Base-by-base conservation (phyloP, 2,888 invertebrate species). In the Eupithecia subfuscata region DNA sequence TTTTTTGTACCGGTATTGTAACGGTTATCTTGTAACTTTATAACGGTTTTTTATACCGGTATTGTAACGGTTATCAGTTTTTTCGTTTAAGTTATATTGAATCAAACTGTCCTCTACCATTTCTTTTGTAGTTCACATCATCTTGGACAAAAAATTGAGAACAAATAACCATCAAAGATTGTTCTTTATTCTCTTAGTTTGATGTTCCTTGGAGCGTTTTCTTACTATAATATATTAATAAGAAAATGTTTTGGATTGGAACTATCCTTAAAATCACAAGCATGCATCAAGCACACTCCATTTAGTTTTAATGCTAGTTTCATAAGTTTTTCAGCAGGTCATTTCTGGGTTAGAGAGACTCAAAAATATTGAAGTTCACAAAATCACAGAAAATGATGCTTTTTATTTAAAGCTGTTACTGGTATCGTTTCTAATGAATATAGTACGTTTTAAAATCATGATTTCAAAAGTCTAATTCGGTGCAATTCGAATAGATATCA, bases 221-320 rank as follows among this genome's bases (percentile, higher is more conserved):
- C 64, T 18, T 18, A 34, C 1, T 25, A 63, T 0, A 12, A 43
- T 43, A 34, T 11, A 22, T 63, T 71, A 25, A 30, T 43, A 70
- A 18, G 45, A 22, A 67, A 60, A 68, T 45, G 68, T 11, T 37
- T 37, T 22, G 12, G 34, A 70, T 69, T 48, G 22, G 60, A 68
- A 67, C 18, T 45, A 4, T 69, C 11, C 40, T 34, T 37, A 64
- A 78, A 79, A 56, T 56, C 52, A 52, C 82, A 82, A 80, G 86
- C 86, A 85, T 83, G 82, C 72, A 76, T 79, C 82, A 75, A 81
- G 81, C 78, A 80, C 82, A 84, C 82, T 78, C 78, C 80, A 76
- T 75, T 70, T 72, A 60, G 12, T 60, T 60, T 14, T 25, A 25
- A 25, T 60, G 52, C 63, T 77, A 72, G 69, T 70, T 65, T 71